Conservation (phyloP, 2,888 invertebrate species). For the Drosophila macrospina region DNA sequence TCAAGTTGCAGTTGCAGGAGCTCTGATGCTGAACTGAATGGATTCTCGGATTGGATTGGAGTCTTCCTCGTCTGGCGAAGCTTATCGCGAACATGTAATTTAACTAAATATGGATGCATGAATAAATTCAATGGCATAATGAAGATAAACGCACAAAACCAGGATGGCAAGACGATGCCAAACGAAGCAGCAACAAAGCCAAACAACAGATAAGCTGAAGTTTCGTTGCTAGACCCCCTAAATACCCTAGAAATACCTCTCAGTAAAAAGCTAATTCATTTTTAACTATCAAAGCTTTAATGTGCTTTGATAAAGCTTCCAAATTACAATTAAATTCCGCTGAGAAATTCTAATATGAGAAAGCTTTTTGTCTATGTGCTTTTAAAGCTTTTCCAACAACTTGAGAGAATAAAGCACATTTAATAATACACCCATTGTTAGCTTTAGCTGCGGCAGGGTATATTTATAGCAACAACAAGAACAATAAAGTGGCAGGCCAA, state of each 20-base stretch:
- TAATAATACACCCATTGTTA: conserved; percentile 13
- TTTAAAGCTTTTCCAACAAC: no score
- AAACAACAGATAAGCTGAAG: background rate
- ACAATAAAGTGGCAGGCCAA: conserved; percentile 32
- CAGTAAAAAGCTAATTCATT: no score
- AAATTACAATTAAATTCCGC: no score
- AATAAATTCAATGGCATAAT: conserved; percentile 77
- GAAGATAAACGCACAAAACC: conserved; percentile 68
- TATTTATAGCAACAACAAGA: conserved; percentile 29
- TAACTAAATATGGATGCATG: conserved; percentile 75
- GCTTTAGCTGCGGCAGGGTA: conserved; percentile 22
- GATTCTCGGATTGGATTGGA: conserved; percentile 14
- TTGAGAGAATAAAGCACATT: background rate
- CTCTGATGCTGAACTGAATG: conserved; percentile 6
- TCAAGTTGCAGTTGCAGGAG: conserved; percentile 20
- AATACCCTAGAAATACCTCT: conserved; percentile 24
- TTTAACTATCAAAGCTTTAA: no score
- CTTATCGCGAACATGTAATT: conserved; percentile 76
- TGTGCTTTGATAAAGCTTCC: no score
- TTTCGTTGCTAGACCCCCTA: background rate
- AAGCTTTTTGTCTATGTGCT: no score
- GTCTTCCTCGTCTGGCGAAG: conserved; percentile 14
- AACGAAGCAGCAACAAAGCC: conserved; percentile 24
- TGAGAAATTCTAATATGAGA: no score
- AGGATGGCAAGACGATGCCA: conserved; percentile 34